Conservation (phyloP, 1,140 invertebrate species). For the Trichomalopsis sarcophagae region DNA sequence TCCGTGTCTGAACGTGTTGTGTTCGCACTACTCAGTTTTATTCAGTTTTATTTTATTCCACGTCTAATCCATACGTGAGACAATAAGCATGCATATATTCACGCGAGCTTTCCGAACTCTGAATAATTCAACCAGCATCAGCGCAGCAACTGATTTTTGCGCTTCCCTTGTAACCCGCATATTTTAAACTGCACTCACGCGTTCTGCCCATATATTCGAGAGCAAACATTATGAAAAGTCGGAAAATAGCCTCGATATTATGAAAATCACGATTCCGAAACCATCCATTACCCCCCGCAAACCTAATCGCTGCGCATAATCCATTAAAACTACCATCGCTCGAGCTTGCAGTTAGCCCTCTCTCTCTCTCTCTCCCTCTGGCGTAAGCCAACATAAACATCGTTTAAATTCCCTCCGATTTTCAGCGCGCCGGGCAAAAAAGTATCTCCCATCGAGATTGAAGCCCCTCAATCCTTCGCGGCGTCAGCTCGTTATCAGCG, state of each 20-base stretch:
- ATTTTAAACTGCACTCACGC: too few relatives aligned
- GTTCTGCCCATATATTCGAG: not conserved
- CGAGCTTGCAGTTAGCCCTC: not conserved
- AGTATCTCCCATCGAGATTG: not conserved
- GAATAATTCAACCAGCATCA: not conserved
- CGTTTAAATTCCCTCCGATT: not conserved
- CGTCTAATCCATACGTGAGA: too few relatives aligned
- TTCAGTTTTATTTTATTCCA: too few relatives aligned
- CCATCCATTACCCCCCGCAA: not conserved
- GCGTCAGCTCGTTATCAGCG: conserved; percentile 26
- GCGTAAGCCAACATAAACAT: not conserved
- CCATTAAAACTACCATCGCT: not conserved
- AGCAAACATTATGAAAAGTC: not conserved
- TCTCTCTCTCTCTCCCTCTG: not conserved
- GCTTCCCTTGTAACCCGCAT: not conserved
- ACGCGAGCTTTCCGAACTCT: not conserved
- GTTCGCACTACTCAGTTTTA: not conserved
- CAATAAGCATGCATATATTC: too few relatives aligned
- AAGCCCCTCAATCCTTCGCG: not conserved
- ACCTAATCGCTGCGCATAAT: not conserved
- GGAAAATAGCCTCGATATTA: not conserved
- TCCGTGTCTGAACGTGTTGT: not conserved
- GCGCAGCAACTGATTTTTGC: not conserved
- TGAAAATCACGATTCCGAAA: not conserved
- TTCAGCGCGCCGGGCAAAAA: not conserved